Percentiles rank a stretch among this genome's conserved stretches.
Evolutionary conservation across 1,140 invertebrate species (phyloP).

Genomic region (Ceratina calcarata): DNA sequence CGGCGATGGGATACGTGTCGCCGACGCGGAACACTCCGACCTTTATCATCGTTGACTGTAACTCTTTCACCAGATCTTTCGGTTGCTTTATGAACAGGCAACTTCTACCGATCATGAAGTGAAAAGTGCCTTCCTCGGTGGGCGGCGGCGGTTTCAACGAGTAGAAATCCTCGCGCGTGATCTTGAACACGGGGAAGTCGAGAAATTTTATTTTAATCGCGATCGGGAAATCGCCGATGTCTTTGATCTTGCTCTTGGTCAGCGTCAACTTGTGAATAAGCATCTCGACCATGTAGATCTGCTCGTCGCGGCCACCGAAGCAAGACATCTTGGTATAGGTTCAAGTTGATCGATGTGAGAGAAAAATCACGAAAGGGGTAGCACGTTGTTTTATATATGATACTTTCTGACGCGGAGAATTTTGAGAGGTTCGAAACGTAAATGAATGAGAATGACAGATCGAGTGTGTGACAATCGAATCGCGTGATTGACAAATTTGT

Average conservation of each 20-base stretch:
- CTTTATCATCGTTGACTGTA: conserved; percentile 65
- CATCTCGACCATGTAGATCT: conserved; percentile 73
- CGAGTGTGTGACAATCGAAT: conserved; percentile 35
- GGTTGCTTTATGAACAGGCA: conserved; percentile 73
- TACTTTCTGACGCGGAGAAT: conserved; percentile 19
- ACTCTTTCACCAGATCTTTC: conserved; percentile 65
- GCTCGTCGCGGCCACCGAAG: conserved; percentile 70
- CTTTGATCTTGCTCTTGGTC: conserved; percentile 68
- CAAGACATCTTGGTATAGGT: conserved; percentile 68
- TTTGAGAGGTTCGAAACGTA: conserved; percentile 34
- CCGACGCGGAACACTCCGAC: conserved; percentile 72
- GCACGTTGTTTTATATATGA: not conserved
- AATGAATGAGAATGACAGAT: conserved; percentile 35
- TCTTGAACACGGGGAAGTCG: conserved; percentile 74
- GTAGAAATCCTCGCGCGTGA: conserved; percentile 71
- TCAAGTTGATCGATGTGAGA: too few relatives aligned
- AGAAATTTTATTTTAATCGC: conserved; percentile 74
- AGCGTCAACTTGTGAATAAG: conserved; percentile 71
- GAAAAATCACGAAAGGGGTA: not conserved
- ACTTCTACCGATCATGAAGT: conserved; percentile 70
- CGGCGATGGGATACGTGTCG: conserved; percentile 75
- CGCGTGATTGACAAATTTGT: conserved; percentile 1
- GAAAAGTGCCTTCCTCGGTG: conserved; percentile 54
- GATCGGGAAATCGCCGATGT: conserved; percentile 63
- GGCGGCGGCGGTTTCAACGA: conserved; percentile 45